These are phyloP conservation scores for Crotalus horridus DNA, from an alignment of 2,113 vertebrate genomes.

Conservation along the genomic window DNA sequence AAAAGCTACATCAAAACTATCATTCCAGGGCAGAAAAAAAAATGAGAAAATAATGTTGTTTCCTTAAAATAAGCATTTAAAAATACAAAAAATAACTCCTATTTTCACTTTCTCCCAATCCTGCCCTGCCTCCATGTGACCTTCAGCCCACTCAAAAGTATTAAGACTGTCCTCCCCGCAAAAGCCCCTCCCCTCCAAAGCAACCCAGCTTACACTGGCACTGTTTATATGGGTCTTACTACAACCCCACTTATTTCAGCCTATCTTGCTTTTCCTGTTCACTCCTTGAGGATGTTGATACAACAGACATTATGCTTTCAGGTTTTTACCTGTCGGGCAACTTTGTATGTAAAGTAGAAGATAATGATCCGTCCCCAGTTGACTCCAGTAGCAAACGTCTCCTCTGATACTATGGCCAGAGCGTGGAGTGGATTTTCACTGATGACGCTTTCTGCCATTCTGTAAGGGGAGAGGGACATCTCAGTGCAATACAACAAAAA, in stretches of 20 bases:
- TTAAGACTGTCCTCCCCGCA: background rate
- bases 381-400: constrained; percentile 85
- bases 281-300: background rate
- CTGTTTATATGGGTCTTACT: background rate
- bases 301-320: background rate
- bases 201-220: background rate
- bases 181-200: background rate
- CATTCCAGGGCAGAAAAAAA: background rate
- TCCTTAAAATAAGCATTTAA: background rate
- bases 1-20: background rate
- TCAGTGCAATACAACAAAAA: background rate
- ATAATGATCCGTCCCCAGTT: constrained; percentile 90
- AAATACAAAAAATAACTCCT: background rate
- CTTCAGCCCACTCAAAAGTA: background rate
- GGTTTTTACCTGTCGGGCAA: constrained; percentile 63
- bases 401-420: constrained; percentile 75
- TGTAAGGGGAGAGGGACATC: constrained; percentile 38
- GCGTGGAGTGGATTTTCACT: constrained; percentile 67
- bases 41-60: background rate
- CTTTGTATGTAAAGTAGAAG: constrained; percentile 85
- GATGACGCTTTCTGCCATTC: constrained; percentile 73
- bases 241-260: background rate
- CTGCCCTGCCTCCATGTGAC: background rate
- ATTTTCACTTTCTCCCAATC: background rate
- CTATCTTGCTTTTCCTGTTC: background rate